A percentile compares a stretch with the other conserved stretches of the same genome.
Evolutionary conservation across 1,140 invertebrate genomes (phyloP).

Genomic region (silkworm (Bombyx mori)): DNA sequence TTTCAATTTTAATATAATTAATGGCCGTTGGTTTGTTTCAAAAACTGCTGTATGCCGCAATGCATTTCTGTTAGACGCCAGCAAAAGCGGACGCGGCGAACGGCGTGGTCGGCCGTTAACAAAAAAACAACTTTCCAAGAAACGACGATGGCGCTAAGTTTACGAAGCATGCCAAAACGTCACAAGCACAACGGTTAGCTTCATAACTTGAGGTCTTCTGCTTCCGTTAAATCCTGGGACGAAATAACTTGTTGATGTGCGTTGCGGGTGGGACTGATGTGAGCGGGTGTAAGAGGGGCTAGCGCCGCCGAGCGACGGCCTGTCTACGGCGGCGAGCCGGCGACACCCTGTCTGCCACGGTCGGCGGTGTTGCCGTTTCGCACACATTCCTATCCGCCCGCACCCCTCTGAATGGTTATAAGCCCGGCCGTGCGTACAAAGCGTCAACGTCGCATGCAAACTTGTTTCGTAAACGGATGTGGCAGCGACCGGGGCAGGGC

Average conservation of each 20-base stretch:
- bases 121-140: conserved; percentile 71
- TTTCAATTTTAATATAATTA: no score
- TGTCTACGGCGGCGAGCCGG: conserved; percentile 84
- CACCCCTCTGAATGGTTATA: conserved; percentile 44
- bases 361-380: conserved; percentile 79
- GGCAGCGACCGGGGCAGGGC: conserved; percentile 63
- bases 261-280: conserved; percentile 45
- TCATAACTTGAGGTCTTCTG: conserved; percentile 45
- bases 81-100: conserved; percentile 43
- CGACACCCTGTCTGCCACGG: conserved; percentile 92
- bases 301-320: conserved; percentile 76
- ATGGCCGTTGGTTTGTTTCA: no score
- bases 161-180: conserved; percentile 28
- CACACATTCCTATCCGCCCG: conserved; percentile 69
- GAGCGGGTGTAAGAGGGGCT: conserved; percentile 39
- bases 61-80: no score
- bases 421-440: conserved; percentile 46
- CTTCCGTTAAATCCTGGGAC: conserved; percentile 29
- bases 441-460: conserved; percentile 73
- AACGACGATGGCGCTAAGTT: conserved; percentile 67
- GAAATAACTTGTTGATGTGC: conserved; percentile 70
- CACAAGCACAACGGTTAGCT: conserved; percentile 23
- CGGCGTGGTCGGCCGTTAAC: conserved; percentile 41
- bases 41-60: no score
- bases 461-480: conserved; percentile 79